Evolutionary conservation across 2,113 vertebrate species (phyloP).

Genomic region (Oncorhynchus tshawytscha): DNA sequence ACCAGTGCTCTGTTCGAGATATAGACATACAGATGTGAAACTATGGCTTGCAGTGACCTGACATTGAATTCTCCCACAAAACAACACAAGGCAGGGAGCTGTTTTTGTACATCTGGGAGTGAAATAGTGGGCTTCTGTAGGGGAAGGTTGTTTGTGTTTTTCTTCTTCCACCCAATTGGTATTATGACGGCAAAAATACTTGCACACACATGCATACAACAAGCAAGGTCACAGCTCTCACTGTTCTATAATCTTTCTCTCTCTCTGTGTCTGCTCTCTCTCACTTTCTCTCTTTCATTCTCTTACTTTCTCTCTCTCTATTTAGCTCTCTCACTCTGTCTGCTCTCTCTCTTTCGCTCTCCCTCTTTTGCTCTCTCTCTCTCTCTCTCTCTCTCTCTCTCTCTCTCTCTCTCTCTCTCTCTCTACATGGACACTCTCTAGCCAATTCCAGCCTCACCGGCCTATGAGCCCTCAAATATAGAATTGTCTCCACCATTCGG

Average conservation of each 20-base stretch:
- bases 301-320: not conserved
- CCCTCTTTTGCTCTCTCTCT: not conserved
- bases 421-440: not conserved
- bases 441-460: slow-evolving; percentile 8
- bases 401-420: not conserved
- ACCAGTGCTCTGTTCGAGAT: not conserved
- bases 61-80: not conserved
- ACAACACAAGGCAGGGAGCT: not conserved
- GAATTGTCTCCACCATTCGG: slow-evolving; percentile 71
- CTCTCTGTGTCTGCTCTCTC: not conserved
- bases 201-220: not conserved
- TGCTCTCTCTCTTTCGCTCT: not conserved
- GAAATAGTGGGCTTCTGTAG: not conserved
- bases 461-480: slow-evolving; percentile 61
- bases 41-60: not conserved
- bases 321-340: not conserved
- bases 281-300: not conserved
- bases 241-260: not conserved
- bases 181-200: not conserved
- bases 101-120: not conserved
- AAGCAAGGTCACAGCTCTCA: not conserved
- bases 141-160: slow-evolving; percentile 51
- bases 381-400: not conserved
- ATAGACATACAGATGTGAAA: not conserved
- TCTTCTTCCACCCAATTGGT: slow-evolving; percentile 1